A percentile compares a stretch with the other conserved stretches of the same genome.
phyloP scores from a whole-genome alignment of 2,888 invertebrate species.

The Parapristionchus giblindavisi region DNA sequence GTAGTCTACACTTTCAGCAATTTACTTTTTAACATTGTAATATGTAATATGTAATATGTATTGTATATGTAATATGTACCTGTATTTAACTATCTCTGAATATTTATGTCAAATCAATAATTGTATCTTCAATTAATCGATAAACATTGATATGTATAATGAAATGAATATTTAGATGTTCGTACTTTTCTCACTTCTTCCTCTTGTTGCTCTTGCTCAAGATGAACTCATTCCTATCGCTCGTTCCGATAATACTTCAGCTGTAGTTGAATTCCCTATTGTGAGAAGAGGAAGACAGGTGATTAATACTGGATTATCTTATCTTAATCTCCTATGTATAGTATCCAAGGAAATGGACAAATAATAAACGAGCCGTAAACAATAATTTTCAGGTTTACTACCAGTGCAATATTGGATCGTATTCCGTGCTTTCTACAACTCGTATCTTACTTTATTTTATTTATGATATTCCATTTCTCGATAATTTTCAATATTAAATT shows the following conservation, averaged over 20 bases:
- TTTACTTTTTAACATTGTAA: too few species aligned
- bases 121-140: too few species aligned
- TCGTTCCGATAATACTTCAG: conserved; percentile 5
- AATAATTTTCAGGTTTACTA: conserved; percentile 7
- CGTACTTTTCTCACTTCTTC: conserved; percentile 1
- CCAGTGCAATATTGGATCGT: conserved; percentile 10
- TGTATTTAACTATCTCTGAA: too few species aligned
- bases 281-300: conserved; percentile 25
- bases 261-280: conserved; percentile 21
- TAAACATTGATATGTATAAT: too few species aligned
- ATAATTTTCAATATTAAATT: background rate
- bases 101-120: too few species aligned
- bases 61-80: too few species aligned
- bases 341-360: background rate
- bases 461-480: background rate
- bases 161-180: background rate
- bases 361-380: background rate
- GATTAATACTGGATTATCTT: background rate
- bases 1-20: background rate
- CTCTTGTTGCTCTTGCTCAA: background rate
- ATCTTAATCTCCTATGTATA: background rate
- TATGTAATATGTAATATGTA: too few species aligned
- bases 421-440: background rate
- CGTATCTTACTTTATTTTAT: background rate
- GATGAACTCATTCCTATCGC: conserved; percentile 20